Percentiles rank a stretch among this genome's conserved stretches.
phyloP scores from a whole-genome alignment of 2,113 vertebrate genomes.

The Alethe castanea region DNA sequence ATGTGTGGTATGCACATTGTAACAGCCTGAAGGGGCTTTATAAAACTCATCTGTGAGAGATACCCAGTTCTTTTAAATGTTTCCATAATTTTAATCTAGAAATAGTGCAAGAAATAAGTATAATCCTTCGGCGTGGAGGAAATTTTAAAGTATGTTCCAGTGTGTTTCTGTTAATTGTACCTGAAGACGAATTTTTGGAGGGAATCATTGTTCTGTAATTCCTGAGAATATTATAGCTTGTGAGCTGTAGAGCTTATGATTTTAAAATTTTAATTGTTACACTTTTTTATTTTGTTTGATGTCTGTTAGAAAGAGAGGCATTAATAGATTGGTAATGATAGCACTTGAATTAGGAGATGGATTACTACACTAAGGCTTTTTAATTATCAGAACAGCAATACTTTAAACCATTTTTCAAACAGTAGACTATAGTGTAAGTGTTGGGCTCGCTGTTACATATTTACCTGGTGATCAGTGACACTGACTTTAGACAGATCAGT shows the following conservation, averaged over 20 bases:
- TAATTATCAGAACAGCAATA: not conserved
- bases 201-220: not conserved
- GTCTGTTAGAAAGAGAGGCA: not conserved
- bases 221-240: not conserved
- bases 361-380: not conserved
- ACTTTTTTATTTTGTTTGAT: not conserved
- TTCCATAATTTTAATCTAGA: not conserved
- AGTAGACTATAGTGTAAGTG: not conserved
- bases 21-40: not conserved
- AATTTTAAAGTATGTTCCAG: not conserved
- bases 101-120: not conserved
- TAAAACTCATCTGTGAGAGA: not conserved
- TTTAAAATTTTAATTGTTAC: not conserved
- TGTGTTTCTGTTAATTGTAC: not conserved
- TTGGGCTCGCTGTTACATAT: not conserved
- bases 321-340: not conserved
- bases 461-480: not conserved
- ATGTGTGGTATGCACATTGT: fast-evolving
- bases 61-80: not conserved
- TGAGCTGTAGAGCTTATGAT: not conserved
- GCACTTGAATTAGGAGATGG: not conserved
- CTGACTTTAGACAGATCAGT: not conserved
- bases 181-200: not conserved
- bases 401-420: not conserved
- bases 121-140: not conserved